Evolutionary conservation across 2,797 vertebrate genomes (phyloP).

Genomic region (Danio aesculapii): DNA sequence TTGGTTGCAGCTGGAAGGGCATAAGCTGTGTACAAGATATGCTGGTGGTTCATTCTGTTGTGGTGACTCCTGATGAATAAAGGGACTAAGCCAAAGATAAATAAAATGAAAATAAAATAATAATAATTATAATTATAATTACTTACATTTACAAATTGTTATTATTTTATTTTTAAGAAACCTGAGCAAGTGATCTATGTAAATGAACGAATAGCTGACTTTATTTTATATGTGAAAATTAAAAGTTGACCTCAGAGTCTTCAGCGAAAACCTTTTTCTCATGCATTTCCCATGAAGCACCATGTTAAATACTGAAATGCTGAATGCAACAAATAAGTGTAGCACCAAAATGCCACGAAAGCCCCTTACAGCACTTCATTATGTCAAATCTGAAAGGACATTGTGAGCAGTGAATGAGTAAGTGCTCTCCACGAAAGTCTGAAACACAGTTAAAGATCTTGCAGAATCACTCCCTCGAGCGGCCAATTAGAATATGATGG

Average conservation of each 20-base stretch:
- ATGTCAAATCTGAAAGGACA: conserved; percentile 43
- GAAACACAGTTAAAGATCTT: conserved; percentile 46
- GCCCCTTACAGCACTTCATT: conserved; percentile 33
- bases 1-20: too few species aligned
- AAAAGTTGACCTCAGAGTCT: neutral
- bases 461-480: conserved; percentile 48
- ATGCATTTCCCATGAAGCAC: neutral
- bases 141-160: too few species aligned
- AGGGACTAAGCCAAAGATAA: too few species aligned
- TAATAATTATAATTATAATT: too few species aligned
- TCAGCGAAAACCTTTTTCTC: conserved; percentile 2
- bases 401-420: conserved; percentile 38
- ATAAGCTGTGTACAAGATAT: too few species aligned
- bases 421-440: conserved; percentile 22
- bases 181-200: neutral
- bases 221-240: neutral
- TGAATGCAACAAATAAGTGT: conserved; percentile 15
- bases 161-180: neutral
- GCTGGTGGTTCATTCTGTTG: too few species aligned
- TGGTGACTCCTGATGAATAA: too few species aligned
- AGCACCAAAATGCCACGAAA: conserved; percentile 13
- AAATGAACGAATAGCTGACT: neutral
- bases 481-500: conserved; percentile 55
- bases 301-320: conserved; percentile 11
- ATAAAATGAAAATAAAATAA: too few species aligned